Percentiles rank a stretch among this genome's conserved stretches.
phyloP scores from a whole-genome alignment of 2,797 vertebrate species.

The Amazona finschi region DNA sequence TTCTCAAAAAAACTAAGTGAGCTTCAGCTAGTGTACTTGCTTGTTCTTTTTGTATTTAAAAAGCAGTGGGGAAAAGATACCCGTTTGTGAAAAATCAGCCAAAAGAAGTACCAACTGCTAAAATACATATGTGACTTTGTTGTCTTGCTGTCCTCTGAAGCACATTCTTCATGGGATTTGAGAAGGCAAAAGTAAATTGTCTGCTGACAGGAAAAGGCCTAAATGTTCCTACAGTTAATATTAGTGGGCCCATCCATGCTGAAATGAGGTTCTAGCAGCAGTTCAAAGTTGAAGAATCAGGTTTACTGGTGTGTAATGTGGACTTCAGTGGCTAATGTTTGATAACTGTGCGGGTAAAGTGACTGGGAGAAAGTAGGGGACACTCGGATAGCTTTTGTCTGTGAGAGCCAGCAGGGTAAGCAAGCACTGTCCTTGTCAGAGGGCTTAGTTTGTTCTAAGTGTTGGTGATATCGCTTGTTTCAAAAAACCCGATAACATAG shows the following conservation, averaged over 20 bases:
- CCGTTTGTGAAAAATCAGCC: background rate
- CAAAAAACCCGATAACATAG: background rate
- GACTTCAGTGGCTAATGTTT: background rate
- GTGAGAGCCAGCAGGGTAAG: background rate
- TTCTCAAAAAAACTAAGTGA: background rate
- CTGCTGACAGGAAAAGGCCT: background rate
- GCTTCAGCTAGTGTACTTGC: background rate
- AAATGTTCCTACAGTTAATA: slow-evolving; percentile 20
- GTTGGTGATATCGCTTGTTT: background rate
- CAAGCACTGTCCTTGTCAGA: background rate
- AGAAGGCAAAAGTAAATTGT: background rate
- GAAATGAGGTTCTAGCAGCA: background rate
- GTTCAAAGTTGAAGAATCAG: slow-evolving; percentile 1
- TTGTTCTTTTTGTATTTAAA: background rate
- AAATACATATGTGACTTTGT: background rate
- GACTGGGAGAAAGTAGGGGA: background rate
- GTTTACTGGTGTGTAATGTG: background rate
- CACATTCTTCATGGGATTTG: background rate
- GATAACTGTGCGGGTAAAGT: background rate
- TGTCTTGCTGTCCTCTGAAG: background rate
- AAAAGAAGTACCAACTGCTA: background rate
- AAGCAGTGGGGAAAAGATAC: background rate
- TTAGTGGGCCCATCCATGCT: background rate
- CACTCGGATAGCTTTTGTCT: background rate
- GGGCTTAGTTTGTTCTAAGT: background rate